A percentile compares a stretch with the other conserved stretches of the same genome.
Conservation (phyloP, 2,797 vertebrate genomes). For the Apodemus agrarius region DNA sequence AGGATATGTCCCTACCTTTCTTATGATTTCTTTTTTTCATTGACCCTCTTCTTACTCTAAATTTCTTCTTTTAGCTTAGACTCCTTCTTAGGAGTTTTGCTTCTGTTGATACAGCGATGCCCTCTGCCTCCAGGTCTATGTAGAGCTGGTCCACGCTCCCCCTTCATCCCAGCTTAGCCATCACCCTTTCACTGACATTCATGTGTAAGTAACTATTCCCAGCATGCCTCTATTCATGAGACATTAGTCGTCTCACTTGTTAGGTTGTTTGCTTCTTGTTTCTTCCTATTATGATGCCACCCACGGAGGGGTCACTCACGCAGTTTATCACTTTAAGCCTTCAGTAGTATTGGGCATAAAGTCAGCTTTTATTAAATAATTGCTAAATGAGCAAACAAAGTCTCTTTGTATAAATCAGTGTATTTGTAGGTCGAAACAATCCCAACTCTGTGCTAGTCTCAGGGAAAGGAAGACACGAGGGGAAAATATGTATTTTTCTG, state of each 20-base stretch:
- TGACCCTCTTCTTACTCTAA: neutral
- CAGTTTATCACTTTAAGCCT: neutral
- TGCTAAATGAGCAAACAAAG: constrained; percentile 53
- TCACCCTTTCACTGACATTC: neutral
- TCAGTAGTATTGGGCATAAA: neutral
- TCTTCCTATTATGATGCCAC: neutral
- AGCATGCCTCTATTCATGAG: neutral
- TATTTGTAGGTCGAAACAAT: constrained; percentile 30
- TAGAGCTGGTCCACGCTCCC: too few relatives aligned
- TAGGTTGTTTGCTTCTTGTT: neutral
- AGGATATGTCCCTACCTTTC: neutral
- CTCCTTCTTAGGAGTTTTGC: neutral
- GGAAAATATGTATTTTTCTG: constrained; percentile 30
- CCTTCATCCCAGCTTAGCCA: neutral
- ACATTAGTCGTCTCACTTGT: neutral
- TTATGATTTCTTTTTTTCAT: neutral
- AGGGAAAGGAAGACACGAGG: constrained; percentile 14
- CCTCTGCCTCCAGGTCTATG: neutral
- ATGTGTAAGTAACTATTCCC: neutral
- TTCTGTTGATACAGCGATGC: neutral
- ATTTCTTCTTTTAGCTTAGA: neutral
- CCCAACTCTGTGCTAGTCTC: neutral
- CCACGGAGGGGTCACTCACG: neutral
- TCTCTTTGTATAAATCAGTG: neutral
- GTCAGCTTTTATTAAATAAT: constrained; percentile 4